phyloP scores from a whole-genome alignment of 2,888 invertebrate genomes.

The Troides oblongomaculatus region DNA sequence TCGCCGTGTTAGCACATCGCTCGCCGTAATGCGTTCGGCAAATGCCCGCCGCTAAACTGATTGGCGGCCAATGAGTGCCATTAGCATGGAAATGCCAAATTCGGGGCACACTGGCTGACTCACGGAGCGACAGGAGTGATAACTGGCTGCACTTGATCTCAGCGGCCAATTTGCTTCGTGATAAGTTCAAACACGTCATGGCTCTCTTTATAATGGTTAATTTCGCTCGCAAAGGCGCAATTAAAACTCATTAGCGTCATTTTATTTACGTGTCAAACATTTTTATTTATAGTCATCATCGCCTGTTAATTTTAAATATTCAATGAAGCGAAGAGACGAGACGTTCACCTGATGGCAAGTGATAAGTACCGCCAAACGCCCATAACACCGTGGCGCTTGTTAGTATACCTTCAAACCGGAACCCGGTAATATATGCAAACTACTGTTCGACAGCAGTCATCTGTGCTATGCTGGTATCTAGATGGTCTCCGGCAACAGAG shows the following conservation, averaged over 20 bases:
- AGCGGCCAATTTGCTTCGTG: slow-evolving; percentile 31
- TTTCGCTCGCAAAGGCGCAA: slow-evolving; percentile 45
- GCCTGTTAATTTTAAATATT: not conserved
- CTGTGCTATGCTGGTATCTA: too few species aligned
- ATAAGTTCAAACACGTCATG: slow-evolving; percentile 25
- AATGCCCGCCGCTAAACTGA: slow-evolving; percentile 64
- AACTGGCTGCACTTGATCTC: slow-evolving; percentile 40
- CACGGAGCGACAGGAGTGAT: slow-evolving; percentile 48
- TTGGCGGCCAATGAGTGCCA: slow-evolving; percentile 67
- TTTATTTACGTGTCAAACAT: slow-evolving; percentile 37
- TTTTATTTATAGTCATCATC: slow-evolving; percentile 18
- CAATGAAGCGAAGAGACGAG: too few species aligned
- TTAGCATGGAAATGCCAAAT: slow-evolving; percentile 64
- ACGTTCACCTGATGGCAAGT: too few species aligned
- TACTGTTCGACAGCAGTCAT: too few species aligned
- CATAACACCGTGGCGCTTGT: too few species aligned
- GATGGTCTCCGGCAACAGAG: too few species aligned
- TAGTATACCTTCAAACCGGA: too few species aligned
- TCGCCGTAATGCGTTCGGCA: slow-evolving; percentile 53
- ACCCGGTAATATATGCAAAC: too few species aligned
- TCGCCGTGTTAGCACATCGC: slow-evolving; percentile 42
- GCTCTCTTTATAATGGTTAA: slow-evolving; percentile 38
- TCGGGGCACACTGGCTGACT: slow-evolving; percentile 49
- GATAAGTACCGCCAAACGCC: too few species aligned
- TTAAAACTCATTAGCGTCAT: slow-evolving; percentile 56